phyloP scores from a whole-genome alignment of 2,888 invertebrate species.

The Griposia aprilina region DNA sequence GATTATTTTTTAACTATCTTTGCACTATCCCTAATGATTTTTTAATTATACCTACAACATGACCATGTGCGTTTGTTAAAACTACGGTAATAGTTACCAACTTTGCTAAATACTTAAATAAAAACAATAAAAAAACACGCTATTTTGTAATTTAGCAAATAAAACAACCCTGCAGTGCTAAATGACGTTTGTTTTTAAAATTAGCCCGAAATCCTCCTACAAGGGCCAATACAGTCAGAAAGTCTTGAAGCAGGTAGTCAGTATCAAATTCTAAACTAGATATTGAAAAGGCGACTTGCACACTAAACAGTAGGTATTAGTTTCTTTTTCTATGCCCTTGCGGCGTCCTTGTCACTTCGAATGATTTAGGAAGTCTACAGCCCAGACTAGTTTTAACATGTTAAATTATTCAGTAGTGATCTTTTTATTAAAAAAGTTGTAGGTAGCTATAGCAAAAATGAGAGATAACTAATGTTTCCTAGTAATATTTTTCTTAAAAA shows the following conservation, averaged over 20 bases:
- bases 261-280: slow-evolving; percentile 14
- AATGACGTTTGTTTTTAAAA: too few species aligned
- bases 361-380: neutral
- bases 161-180: neutral
- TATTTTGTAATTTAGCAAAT: neutral
- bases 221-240: neutral
- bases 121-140: neutral
- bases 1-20: neutral
- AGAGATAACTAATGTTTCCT: neutral
- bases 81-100: neutral
- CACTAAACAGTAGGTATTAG: neutral
- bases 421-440: neutral
- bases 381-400: neutral
- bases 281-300: neutral
- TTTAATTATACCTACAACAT: slow-evolving; percentile 13
- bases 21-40: slow-evolving; percentile 23
- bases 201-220: neutral
- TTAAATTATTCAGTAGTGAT: neutral
- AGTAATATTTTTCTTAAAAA: neutral
- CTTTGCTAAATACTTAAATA: neutral
- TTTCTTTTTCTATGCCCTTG: neutral
- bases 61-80: slow-evolving; percentile 1
- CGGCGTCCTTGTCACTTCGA: neutral
- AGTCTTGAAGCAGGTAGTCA: neutral
- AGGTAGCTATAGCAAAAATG: neutral